Percentiles rank a stretch among this genome's conserved stretches.
Evolutionary conservation across 2,113 vertebrate species (phyloP).

Genomic region (Lipophrys pholis): DNA sequence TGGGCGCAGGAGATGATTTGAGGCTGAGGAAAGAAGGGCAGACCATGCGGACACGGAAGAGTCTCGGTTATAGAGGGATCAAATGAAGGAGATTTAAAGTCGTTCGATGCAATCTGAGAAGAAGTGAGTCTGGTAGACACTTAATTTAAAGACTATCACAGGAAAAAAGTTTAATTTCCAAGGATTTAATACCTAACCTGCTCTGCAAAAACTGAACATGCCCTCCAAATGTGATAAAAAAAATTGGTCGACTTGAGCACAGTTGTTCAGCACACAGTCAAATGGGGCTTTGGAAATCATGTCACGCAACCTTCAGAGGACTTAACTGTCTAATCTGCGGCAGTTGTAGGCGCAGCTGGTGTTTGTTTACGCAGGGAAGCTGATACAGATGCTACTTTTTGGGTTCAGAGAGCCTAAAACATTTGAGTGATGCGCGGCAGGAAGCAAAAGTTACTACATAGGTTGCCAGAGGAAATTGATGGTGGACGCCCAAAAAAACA

Average conservation of each 20-base stretch:
- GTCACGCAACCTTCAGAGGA: conserved; percentile 3
- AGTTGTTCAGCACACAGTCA: conserved; percentile 9
- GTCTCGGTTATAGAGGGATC: neutral
- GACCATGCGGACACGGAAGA: neutral
- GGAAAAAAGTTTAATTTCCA: neutral
- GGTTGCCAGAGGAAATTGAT: neutral
- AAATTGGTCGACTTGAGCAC: neutral
- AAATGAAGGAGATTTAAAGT: conserved; percentile 21
- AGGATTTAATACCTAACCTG: too few relatives aligned
- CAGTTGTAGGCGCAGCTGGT: conserved; percentile 36
- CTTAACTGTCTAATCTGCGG: conserved; percentile 25
- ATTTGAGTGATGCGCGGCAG: too few relatives aligned
- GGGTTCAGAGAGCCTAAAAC: neutral
- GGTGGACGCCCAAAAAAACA: neutral
- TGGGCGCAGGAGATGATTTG: conserved; percentile 26
- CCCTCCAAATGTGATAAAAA: neutral
- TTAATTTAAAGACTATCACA: neutral
- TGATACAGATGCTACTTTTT: conserved; percentile 20
- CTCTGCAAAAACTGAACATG: too few relatives aligned
- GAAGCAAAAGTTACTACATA: neutral
- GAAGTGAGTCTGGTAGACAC: neutral
- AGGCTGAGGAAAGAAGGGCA: neutral
- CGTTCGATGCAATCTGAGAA: neutral
- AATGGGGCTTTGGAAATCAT: neutral
- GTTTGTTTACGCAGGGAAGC: conserved; percentile 34